Percentiles rank a stretch among this genome's conserved stretches.
Evolutionary conservation across 2,113 vertebrate species (phyloP).

Genomic region (Coptodon rendalli): DNA sequence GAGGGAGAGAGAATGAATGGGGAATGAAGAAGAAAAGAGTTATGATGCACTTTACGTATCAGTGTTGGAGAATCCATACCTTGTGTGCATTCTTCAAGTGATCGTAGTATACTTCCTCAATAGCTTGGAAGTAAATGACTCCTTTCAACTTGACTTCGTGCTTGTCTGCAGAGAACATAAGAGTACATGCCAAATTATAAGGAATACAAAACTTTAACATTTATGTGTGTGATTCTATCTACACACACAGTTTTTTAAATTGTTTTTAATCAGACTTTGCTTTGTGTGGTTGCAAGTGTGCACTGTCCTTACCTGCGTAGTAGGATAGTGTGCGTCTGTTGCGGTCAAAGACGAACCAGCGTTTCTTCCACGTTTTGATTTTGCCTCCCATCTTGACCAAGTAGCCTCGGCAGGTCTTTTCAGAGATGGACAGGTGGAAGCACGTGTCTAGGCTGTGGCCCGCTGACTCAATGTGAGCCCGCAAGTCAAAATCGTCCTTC

Average conservation of each 20-base stretch:
- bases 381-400: constrained; percentile 98
- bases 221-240: background rate
- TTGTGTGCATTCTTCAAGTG: constrained; percentile 97
- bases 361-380: constrained; percentile 97
- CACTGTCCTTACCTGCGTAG: constrained; percentile 76
- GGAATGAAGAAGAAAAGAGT: background rate
- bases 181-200: background rate
- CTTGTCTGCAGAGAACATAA: constrained; percentile 79
- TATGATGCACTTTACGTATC: background rate
- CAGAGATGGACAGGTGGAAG: constrained; percentile 87
- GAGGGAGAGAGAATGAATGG: background rate
- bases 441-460: constrained; percentile 91
- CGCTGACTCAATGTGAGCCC: constrained; percentile 87
- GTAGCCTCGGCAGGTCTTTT: constrained; percentile 95
- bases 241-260: background rate
- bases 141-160: constrained; percentile 98
- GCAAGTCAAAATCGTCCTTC: constrained; percentile 92
- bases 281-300: accelerated
- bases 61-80: constrained; percentile 57
- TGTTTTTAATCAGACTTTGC: background rate
- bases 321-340: constrained; percentile 92
- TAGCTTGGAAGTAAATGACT: constrained; percentile 98
- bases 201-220: background rate
- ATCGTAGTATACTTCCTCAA: constrained; percentile 98
- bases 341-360: constrained; percentile 95